Evolutionary conservation across 2,888 invertebrate species (phyloP).

Genomic region (Drosophila recens): DNA sequence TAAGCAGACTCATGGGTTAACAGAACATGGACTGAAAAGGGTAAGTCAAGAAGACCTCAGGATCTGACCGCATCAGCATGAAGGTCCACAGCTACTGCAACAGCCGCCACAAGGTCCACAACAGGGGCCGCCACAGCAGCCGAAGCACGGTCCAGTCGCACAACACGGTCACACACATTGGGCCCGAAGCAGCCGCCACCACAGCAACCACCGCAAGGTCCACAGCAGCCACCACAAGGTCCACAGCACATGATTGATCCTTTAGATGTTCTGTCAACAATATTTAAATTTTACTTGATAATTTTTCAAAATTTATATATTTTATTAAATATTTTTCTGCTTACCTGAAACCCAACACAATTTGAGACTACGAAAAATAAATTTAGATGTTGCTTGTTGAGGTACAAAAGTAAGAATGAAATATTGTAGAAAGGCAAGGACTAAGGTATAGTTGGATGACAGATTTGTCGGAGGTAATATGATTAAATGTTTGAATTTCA

Average conservation of each 20-base stretch:
- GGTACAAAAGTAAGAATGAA: constrained; percentile 36
- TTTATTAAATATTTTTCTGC: not conserved
- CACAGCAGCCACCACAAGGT: constrained; percentile 51
- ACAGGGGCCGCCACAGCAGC: constrained; percentile 19
- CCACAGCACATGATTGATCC: constrained; percentile 53
- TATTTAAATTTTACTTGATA: not conserved
- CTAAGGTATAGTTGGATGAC: not conserved
- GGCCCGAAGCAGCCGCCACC: constrained; percentile 44
- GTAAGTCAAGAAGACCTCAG: not conserved
- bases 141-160: constrained; percentile 21
- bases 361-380: constrained; percentile 39
- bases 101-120: constrained; percentile 23
- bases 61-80: not conserved
- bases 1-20: not conserved
- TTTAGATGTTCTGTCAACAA: not conserved
- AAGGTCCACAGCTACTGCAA: constrained; percentile 25
- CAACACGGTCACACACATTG: constrained; percentile 44
- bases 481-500: not conserved
- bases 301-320: not conserved
- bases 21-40: not conserved
- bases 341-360: constrained; percentile 45
- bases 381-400: constrained; percentile 43
- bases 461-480: not conserved
- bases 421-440: too few species aligned
- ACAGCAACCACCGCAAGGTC: constrained; percentile 55